Percentiles rank a stretch among this genome's conserved stretches.
These are phyloP conservation scores for Pomacea canaliculata DNA, from an alignment of 2,888 invertebrate genomes.

Conservation along the genomic window DNA sequence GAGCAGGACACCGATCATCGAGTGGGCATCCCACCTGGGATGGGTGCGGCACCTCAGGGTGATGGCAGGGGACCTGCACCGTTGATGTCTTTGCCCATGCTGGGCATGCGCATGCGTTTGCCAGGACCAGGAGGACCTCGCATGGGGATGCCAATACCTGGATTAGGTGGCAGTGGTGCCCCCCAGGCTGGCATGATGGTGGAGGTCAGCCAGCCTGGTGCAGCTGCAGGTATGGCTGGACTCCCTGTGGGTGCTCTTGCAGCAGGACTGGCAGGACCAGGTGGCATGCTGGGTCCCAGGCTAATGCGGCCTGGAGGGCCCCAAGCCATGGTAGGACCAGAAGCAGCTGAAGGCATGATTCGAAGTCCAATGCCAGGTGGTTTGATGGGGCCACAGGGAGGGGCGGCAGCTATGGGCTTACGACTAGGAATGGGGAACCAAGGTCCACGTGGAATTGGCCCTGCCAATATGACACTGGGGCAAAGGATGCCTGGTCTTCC, in stretches of 20 bases:
- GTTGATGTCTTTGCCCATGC: constrained; percentile 25
- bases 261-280: constrained; percentile 34
- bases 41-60: background rate
- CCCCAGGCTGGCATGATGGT: constrained; percentile 24
- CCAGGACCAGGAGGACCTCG: constrained; percentile 25
- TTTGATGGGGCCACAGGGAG: constrained; percentile 35
- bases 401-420: constrained; percentile 2
- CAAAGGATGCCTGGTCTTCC: constrained; percentile 24
- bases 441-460: constrained; percentile 22
- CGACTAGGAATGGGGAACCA: constrained; percentile 4
- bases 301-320: constrained; percentile 26
- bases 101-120: constrained; percentile 16
- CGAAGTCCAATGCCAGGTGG: constrained; percentile 36
- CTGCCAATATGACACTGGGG: constrained; percentile 24
- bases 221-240: constrained; percentile 9
- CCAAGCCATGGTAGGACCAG: background rate
- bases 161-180: constrained; percentile 15
- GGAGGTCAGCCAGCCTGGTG: constrained; percentile 27
- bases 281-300: constrained; percentile 33
- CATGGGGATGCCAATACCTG: constrained; percentile 19
- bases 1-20: constrained; percentile 31
- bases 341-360: constrained; percentile 27
- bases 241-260: constrained; percentile 28
- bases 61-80: constrained; percentile 6
- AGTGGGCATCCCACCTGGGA: constrained; percentile 4